Evolutionary conservation across 2,113 vertebrate species (phyloP).

Genomic region (Lucifuga dentata): DNA sequence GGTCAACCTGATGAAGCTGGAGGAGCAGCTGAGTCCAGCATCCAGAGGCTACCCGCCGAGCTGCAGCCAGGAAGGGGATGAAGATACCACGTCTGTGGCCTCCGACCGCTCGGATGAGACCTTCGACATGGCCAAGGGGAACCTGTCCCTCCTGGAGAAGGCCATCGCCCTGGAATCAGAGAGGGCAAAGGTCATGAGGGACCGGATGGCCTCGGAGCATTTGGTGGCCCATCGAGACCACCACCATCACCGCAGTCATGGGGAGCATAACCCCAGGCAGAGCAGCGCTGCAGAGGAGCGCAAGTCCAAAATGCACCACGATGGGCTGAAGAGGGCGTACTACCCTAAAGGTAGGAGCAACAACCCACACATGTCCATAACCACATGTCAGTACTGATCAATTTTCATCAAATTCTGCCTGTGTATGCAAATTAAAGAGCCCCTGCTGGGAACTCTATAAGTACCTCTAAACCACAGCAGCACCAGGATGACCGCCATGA

Average conservation of each 20-base stretch:
- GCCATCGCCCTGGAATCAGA: slow-evolving; percentile 97
- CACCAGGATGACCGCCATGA: too few relatives aligned
- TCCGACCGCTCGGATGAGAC: slow-evolving; percentile 98
- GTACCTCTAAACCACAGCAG: too few relatives aligned
- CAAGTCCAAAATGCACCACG: slow-evolving; percentile 90
- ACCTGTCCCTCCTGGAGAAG: slow-evolving; percentile 97
- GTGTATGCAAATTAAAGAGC: background rate
- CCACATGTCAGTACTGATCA: background rate
- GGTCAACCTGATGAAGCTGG: slow-evolving; percentile 96
- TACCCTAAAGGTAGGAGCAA: slow-evolving; percentile 94
- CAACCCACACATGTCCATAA: slow-evolving; percentile 31
- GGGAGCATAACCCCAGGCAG: slow-evolving; percentile 91
- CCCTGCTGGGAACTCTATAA: background rate
- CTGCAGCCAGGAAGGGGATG: slow-evolving; percentile 89
- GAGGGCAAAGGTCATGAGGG: slow-evolving; percentile 96
- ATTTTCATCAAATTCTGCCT: background rate
- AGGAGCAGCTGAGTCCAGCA: slow-evolving; percentile 95
- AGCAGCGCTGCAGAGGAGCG: slow-evolving; percentile 90
- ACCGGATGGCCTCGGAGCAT: slow-evolving; percentile 90
- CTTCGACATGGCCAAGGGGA: slow-evolving; percentile 99
- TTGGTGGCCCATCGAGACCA: slow-evolving; percentile 85
- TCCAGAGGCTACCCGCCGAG: slow-evolving; percentile 86
- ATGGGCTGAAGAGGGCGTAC: slow-evolving; percentile 94
- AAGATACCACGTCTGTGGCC: slow-evolving; percentile 93
- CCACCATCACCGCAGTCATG: slow-evolving; percentile 76